A percentile compares a stretch with the other conserved stretches of the same genome.
These are phyloP conservation scores for Dunckerocampus dactyliophorus DNA, from an alignment of 2,113 vertebrate genomes.

Conservation along the genomic window DNA sequence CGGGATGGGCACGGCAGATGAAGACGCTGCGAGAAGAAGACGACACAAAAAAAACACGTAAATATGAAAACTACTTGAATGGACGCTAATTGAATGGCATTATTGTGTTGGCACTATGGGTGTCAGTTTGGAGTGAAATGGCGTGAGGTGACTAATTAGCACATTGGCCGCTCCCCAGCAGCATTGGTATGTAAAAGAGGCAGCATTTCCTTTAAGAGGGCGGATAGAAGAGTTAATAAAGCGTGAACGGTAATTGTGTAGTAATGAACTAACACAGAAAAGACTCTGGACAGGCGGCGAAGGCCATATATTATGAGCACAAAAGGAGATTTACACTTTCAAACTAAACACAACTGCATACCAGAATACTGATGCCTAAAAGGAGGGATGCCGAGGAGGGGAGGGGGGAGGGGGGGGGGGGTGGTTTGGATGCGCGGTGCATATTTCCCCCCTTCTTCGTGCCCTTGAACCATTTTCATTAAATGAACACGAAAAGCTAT, in stretches of 20 bases:
- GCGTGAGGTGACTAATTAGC: slow-evolving; percentile 96
- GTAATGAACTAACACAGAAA: slow-evolving; percentile 99
- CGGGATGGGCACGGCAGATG: slow-evolving; percentile 88
- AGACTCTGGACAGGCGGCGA: slow-evolving; percentile 95
- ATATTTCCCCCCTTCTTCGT: slow-evolving; percentile 70
- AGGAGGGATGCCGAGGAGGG: slow-evolving; percentile 45
- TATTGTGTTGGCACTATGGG: slow-evolving; percentile 28
- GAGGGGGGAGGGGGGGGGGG: too few species aligned
- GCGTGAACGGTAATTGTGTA: slow-evolving; percentile 99
- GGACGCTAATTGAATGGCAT: not conserved
- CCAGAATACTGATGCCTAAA: slow-evolving; percentile 88
- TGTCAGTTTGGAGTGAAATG: slow-evolving; percentile 76
- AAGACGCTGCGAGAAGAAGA: slow-evolving; percentile 70
- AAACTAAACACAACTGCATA: slow-evolving; percentile 97
- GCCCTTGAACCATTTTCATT: slow-evolving; percentile 91
- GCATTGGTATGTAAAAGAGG: slow-evolving; percentile 92
- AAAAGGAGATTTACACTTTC: slow-evolving; percentile 98
- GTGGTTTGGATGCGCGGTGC: slow-evolving; percentile 30
- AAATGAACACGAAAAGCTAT: slow-evolving; percentile 98
- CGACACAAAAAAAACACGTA: not conserved
- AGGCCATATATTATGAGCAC: slow-evolving; percentile 97
- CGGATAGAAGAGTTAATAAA: slow-evolving; percentile 98
- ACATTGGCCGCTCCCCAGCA: slow-evolving; percentile 83
- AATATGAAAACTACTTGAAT: not conserved
- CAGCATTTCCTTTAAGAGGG: slow-evolving; percentile 81